Percentiles rank a stretch among this genome's conserved stretches.
Conservation (phyloP, 2,888 invertebrate genomes). For the Volucella inflata region DNA sequence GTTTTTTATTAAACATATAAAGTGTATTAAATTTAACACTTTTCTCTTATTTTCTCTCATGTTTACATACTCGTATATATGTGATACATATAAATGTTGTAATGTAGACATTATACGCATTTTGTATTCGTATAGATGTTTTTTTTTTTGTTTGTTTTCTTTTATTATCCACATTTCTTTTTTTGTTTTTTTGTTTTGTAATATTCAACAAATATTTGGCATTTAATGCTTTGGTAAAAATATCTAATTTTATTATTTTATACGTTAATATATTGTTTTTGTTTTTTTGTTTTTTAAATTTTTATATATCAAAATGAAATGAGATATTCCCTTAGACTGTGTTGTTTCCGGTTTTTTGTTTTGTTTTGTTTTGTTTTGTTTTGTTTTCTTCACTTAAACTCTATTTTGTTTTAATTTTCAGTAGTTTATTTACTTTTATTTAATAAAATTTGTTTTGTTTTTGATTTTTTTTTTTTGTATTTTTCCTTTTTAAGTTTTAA, state of each 20-base stretch:
- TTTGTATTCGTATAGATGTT: conserved; percentile 17
- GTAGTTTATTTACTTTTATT: conserved; percentile 27
- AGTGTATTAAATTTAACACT: conserved; percentile 54
- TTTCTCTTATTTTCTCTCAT: conserved; percentile 33
- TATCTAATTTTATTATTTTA: conserved; percentile 73
- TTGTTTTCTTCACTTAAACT: conserved; percentile 62
- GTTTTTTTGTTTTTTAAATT: conserved; percentile 39
- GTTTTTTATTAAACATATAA: conserved; percentile 53
- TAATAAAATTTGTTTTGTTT: conserved; percentile 66
- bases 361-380: too few relatives aligned
- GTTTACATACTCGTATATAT: conserved; percentile 58
- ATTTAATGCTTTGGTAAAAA: conserved; percentile 78
- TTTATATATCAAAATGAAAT: conserved; percentile 71
- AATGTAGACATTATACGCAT: too few relatives aligned
- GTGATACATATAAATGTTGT: conserved; percentile 6
- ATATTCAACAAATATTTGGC: conserved; percentile 78
- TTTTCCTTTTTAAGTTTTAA: conserved; percentile 53
- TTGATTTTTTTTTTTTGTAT: conserved; percentile 50
- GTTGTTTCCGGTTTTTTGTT: too few relatives aligned
- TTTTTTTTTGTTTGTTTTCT: conserved; percentile 36
- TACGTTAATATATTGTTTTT: conserved; percentile 59
- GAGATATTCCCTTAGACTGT: conserved; percentile 72
- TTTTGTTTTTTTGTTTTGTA: conserved; percentile 77
- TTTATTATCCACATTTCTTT: conserved; percentile 45
- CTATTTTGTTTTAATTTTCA: conserved; percentile 75